phyloP scores from a whole-genome alignment of 2,113 vertebrate species.

The Petrocephalus microphthalmus region DNA sequence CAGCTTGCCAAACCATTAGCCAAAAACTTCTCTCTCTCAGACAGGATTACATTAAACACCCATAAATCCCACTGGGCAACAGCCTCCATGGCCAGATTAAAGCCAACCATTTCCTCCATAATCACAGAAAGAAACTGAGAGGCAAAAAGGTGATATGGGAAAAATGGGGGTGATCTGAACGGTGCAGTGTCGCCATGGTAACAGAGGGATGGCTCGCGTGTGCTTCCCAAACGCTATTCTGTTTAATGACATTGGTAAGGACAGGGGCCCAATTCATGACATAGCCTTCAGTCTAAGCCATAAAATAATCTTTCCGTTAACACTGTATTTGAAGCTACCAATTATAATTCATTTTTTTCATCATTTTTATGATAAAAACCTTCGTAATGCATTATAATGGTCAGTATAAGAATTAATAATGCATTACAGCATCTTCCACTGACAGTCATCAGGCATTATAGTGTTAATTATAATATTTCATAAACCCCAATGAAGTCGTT shows the following conservation, averaged over 20 bases:
- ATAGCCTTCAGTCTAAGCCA: neutral
- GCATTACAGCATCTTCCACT: neutral
- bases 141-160: neutral
- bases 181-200: neutral
- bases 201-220: neutral
- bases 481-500: neutral
- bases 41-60: slow-evolving; percentile 16
- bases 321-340: neutral
- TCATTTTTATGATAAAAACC: too few species aligned
- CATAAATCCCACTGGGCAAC: slow-evolving; percentile 17
- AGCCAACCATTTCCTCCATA: slow-evolving; percentile 17
- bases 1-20: slow-evolving; percentile 15
- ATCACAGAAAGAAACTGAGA: neutral
- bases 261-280: neutral
- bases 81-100: slow-evolving; percentile 17
- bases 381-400: neutral
- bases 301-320: neutral
- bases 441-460: neutral
- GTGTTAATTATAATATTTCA: neutral
- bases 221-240: neutral
- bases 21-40: neutral
- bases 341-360: neutral
- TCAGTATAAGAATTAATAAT: neutral
- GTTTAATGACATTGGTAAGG: neutral
- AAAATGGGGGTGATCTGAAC: neutral